phyloP scores from a whole-genome alignment of 1,140 invertebrate species.

The Sesamia nonagrioides region DNA sequence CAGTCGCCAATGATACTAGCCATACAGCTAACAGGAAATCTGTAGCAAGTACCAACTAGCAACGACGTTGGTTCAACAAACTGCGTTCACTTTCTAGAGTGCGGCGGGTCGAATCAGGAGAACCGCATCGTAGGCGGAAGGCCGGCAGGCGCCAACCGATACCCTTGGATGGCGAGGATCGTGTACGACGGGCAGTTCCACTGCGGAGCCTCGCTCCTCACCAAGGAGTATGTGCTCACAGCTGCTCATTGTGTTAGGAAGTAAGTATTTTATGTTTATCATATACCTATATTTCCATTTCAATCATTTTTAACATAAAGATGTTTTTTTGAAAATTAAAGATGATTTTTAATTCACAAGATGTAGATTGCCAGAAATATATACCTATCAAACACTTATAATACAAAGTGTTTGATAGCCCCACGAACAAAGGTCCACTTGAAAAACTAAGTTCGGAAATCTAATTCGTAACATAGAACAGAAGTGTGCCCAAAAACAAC shows the following conservation, averaged over 20 bases:
- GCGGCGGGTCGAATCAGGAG: slow-evolving; percentile 91
- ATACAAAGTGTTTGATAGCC: no score
- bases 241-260: slow-evolving; percentile 91
- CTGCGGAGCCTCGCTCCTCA: slow-evolving; percentile 95
- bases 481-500: no score
- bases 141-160: slow-evolving; percentile 93
- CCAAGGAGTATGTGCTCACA: slow-evolving; percentile 91
- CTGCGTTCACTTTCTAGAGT: slow-evolving; percentile 87
- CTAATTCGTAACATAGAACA: no score
- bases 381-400: no score
- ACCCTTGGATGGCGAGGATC: slow-evolving; percentile 95
- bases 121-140: slow-evolving; percentile 92
- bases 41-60: slow-evolving; percentile 30
- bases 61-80: slow-evolving; percentile 56
- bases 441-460: no score
- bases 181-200: slow-evolving; percentile 96
- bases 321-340: no score
- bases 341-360: no score
- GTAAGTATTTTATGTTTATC: slow-evolving; percentile 70
- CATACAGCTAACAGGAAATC: slow-evolving; percentile 41
- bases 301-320: no score
- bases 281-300: background rate
- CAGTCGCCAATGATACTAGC: slow-evolving; percentile 16
- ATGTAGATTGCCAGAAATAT: no score
- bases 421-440: no score